Conservation (phyloP, 2,888 invertebrate species). For the Nomada ferruginata region DNA sequence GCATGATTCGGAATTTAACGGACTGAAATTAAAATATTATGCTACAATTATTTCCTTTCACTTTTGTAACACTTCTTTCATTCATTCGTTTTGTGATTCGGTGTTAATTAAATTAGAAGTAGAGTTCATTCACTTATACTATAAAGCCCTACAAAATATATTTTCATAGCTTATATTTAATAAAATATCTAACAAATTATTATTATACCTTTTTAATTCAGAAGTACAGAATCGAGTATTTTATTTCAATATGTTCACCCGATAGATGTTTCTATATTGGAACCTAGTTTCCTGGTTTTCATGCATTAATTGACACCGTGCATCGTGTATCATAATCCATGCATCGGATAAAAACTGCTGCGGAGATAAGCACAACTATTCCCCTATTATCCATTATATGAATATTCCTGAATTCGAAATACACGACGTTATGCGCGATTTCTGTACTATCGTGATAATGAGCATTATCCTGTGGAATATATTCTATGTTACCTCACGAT, state of each 20-base stretch:
- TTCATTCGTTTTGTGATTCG: neutral
- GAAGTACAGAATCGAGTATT: neutral
- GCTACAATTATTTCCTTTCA: neutral
- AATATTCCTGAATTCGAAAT: constrained; percentile 9
- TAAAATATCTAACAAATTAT: no score
- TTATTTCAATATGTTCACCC: neutral
- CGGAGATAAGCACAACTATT: constrained; percentile 6
- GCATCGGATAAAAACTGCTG: neutral
- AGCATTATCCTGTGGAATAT: neutral
- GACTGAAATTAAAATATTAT: neutral
- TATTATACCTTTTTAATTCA: neutral
- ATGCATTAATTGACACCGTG: neutral
- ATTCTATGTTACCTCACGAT: constrained; percentile 5
- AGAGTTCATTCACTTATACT: no score
- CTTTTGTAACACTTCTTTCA: neutral
- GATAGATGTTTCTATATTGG: neutral
- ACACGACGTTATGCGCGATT: neutral
- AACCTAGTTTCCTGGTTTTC: constrained; percentile 4
- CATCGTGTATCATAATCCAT: neutral
- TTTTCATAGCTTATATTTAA: no score
- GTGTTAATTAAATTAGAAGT: no score
- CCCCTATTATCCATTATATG: neutral
- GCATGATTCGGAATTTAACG: neutral
- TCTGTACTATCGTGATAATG: neutral
- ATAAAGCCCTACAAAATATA: no score